These are phyloP conservation scores for Aspidapion aeneum DNA, from an alignment of 2,888 invertebrate genomes.

Conservation along the genomic window DNA sequence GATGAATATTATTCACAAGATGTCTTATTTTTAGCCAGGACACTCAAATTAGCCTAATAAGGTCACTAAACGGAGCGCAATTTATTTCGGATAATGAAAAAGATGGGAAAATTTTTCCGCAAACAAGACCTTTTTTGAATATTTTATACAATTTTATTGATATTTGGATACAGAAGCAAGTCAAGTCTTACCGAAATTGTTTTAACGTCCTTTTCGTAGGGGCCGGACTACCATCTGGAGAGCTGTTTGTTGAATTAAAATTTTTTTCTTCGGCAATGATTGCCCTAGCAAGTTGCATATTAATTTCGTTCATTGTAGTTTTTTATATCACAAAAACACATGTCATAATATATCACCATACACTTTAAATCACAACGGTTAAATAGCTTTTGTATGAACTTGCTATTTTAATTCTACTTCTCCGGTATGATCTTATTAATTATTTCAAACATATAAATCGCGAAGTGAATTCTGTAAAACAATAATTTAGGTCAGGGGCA, in stretches of 20 bases:
- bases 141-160: too few species aligned
- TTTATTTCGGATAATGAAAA: too few species aligned
- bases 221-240: constrained; percentile 58
- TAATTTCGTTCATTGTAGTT: constrained; percentile 65
- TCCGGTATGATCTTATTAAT: not conserved
- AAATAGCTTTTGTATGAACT: too few species aligned
- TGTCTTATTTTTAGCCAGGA: not conserved
- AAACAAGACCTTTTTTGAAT: too few species aligned
- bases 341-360: too few species aligned
- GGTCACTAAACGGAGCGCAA: too few species aligned
- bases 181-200: constrained; percentile 34
- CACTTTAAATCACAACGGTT: too few species aligned
- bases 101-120: too few species aligned
- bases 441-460: not conserved
- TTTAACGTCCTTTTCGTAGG: constrained; percentile 60
- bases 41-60: too few species aligned
- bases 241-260: constrained; percentile 50
- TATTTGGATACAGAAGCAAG: not conserved
- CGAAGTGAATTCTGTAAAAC: not conserved
- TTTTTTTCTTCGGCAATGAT: constrained; percentile 57
- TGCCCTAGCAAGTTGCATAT: constrained; percentile 68
- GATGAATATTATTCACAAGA: not conserved
- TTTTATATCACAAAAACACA: not conserved
- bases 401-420: too few species aligned
- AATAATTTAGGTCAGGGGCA: not conserved